Evolutionary conservation across 2,888 invertebrate genomes (phyloP), one percentile per base, ranked within the genome.

Genomic region (Hydrotaea diabolus): DNA sequence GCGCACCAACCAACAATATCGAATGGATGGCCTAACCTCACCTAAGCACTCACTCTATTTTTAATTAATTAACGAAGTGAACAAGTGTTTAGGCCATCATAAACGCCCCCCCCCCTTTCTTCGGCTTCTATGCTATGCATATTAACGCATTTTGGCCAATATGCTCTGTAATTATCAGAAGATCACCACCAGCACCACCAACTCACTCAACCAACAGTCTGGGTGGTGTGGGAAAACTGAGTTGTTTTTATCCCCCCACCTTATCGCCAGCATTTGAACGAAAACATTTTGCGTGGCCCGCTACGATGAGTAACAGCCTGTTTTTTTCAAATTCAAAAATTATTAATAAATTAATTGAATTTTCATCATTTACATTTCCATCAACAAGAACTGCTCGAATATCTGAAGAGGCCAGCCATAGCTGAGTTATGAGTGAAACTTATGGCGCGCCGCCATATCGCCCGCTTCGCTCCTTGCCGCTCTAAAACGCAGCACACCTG

Each of bases 401-500:
- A n/a, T 3, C n/a, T n/a, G 49, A 49, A 49, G n/a, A 49, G 49
- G 15, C n/a, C 49, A 49, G 49, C 49, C 1, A 15, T 49, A 49
- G 2, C 15, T 15, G 1, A 2, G n/a, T 2, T n/a, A 7, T 49
- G 49, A 49, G 49, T 49, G 49, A 49, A 49, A n/a, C 49, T 49
- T 49, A 31, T 7, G 7, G 31, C 31, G 31, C 31, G 7, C 31
- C 31, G 7, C 31, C 31, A 2, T 7, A 31, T 7, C 31, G 7
- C 31, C 31, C n/a, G n/a, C n/a, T n/a, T 13, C 9, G 43, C 66
- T n/a, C 17, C 21, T 26, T 31, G 13, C 13, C 53, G n/a, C n/a
- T n/a, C n/a, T n/a, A n/a, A n/a, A 31, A 39, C 17, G 21, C 17
- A 39, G 55, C 79, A 87, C 87, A 87, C 87, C 87, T 87, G 87